A percentile compares a stretch with the other conserved stretches of the same genome.
These are phyloP conservation scores for Cheiracanthium punctorium DNA, from an alignment of 2,888 invertebrate genomes.

Conservation along the genomic window DNA sequence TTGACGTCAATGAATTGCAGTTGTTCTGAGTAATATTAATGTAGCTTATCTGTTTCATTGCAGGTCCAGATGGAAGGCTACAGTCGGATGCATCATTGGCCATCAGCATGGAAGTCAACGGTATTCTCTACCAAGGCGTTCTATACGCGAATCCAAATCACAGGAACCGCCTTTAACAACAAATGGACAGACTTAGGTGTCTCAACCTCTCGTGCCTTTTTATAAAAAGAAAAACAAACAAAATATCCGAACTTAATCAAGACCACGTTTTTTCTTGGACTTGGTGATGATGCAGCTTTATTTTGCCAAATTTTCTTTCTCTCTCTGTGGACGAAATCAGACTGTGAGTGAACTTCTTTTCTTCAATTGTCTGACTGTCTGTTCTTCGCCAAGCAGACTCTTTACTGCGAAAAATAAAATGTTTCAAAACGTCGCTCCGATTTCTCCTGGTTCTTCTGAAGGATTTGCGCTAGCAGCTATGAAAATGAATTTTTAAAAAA, in stretches of 20 bases:
- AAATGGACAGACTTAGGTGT: constrained; percentile 9
- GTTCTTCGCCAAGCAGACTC: neutral
- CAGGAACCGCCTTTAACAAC: constrained; percentile 63
- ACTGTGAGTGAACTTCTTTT: neutral
- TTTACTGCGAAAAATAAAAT: neutral
- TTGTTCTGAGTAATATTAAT: too few relatives aligned
- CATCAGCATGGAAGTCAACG: constrained; percentile 97
- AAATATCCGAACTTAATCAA: neutral
- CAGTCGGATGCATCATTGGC: constrained; percentile 91
- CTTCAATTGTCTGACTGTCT: neutral
- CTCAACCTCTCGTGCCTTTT: constrained; percentile 63
- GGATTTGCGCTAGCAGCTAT: neutral
- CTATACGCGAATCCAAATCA: constrained; percentile 84
- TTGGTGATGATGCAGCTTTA: constrained; percentile 40
- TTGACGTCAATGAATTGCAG: too few relatives aligned
- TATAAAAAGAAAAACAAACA: neutral
- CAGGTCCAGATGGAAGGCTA: constrained; percentile 81
- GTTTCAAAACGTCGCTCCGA: neutral
- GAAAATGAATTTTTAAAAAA: constrained; percentile 7
- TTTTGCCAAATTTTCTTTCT: constrained; percentile 51
- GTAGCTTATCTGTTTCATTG: too few relatives aligned
- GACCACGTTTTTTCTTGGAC: constrained; percentile 21
- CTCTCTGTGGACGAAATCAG: neutral
- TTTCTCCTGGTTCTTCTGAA: neutral
- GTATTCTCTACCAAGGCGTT: constrained; percentile 95